Conservation (phyloP, 2,888 invertebrate genomes). For the Chydorus sphaericus region DNA sequence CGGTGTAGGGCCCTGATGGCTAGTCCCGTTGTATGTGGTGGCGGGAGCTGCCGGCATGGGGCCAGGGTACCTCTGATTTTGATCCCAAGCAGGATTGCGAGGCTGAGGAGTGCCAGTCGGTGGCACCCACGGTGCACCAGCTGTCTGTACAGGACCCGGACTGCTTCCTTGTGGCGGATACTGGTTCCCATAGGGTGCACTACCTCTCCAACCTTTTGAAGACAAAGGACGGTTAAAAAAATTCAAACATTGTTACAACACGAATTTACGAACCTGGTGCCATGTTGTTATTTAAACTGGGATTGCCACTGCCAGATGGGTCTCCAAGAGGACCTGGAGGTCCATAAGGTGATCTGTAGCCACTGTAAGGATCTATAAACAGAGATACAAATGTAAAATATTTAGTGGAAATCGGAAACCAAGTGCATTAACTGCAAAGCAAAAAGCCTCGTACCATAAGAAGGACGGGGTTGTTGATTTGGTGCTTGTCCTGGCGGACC, state of each 20-base stretch:
- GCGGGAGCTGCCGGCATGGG: conserved; percentile 13
- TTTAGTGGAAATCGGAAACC: too few relatives aligned
- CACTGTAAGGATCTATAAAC: background rate
- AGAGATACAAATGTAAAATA: background rate
- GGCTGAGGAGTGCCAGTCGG: conserved; percentile 15
- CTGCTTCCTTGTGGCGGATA: conserved; percentile 14
- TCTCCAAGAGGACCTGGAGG: background rate
- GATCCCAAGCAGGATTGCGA: conserved; percentile 10
- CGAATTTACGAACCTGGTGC: background rate
- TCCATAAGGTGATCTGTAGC: conserved; percentile 2
- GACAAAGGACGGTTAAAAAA: background rate
- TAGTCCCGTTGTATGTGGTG: conserved; percentile 8
- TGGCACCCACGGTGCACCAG: conserved; percentile 9
- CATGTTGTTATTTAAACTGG: background rate
- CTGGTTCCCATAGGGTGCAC: conserved; percentile 8
- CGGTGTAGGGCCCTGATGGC: conserved; percentile 9
- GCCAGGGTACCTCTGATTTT: conserved; percentile 5
- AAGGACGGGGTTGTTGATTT: background rate
- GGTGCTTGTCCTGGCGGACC: conserved; percentile 8
- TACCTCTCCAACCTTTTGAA: conserved; percentile 7
- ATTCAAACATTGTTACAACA: background rate
- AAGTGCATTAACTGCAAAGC: too few relatives aligned
- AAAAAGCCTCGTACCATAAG: background rate
- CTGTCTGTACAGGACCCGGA: conserved; percentile 13
- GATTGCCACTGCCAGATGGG: background rate